Evolutionary conservation across 2,113 vertebrate species (phyloP), one percentile per base, ranked within the genome.

Genomic region (Cathartes aura): DNA sequence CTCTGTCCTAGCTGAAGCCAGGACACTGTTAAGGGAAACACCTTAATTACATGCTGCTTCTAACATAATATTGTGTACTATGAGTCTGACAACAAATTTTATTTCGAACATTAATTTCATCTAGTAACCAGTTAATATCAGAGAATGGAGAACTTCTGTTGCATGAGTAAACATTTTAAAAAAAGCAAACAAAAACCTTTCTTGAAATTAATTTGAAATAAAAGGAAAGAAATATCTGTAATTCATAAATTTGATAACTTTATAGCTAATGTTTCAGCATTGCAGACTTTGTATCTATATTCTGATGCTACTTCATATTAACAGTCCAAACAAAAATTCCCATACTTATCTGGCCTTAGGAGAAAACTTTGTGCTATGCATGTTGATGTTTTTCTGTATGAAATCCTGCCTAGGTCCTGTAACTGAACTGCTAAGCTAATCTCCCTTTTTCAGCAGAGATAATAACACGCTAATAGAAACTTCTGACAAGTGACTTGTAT

Each of bases 401-500:
- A 95, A 93, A 83, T 81, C 16, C 67, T 86, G 20, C n/a, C 55
- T 45, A 59, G 36, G 36, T 52, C 52, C 59, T 75, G 47, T 43
- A 82, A 59, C 9, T 71, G 64, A 90, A 94, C 59, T 81, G 42
- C n/a, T 90, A 90, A 93, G 4, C 8, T 92, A 66, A 88, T 90
- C 53, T 92, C n/a, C 21, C 9, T 53, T 92, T 93, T 93, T 90
- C 90, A 81, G 42, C 34, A 87, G 55, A 90, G 79, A 74, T 86
- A 70, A 78, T 78, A 91, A 84, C 55, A 90, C 0, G 4, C 42
- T 86, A 89, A 88, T 86, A 92, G 81, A 94, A 93, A 81, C 55
- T 62, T 78, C 71, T 78, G 72, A 92, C 79, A 93, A 95, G 59
- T 73, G 40, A 97, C 62, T 87, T 70, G 22, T 66, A 76, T 88